Base-by-base conservation (phyloP, 2,797 vertebrate genomes). In the Enteromius anoplus region DNA sequence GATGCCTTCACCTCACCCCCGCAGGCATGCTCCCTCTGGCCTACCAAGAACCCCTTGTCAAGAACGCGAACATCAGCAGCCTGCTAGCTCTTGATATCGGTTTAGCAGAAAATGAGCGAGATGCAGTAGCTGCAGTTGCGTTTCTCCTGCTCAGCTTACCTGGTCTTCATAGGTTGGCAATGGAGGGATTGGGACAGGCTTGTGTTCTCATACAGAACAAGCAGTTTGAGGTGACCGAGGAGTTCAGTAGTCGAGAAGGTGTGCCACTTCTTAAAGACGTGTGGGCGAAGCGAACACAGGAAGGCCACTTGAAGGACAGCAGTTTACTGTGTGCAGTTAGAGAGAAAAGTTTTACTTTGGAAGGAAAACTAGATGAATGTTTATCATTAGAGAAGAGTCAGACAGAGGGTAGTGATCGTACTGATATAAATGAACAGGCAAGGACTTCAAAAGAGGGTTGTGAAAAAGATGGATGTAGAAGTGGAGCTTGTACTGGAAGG, bases 111-210 rank as follows among this genome's bases (percentile, higher is more conserved):
- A 40, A 73, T 2, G 65, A 88, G 0, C 40, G 51, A 0, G 87
- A 93, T 26, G 0, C 53, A 5, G 85, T 19, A 0, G 80, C 79
- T 0, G 90, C 88, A 0, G 85, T 94, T 21, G 93, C 93, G 29
- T 95, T 94, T 77, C 89, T 97, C 21, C 92, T 97, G 78, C 93
- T 97, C 69, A 88, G 93, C 1, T 85, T 97, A 85, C 93, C 95
- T 0, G 1, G 2, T 53, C 88, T 97, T 79, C 88, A 93, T 84
- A 92, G 90, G 58, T 85, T 96, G 78, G 93, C 92, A 0, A 68
- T 96, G 53, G 12, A 92, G 0, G 87, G 90, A 0, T 75, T 95
- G 5, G 85, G 84, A 0, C 88, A 93, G 0, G 95, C 96, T 7
- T 94, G 95, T 12, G 3, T 5, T 11, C 89, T 96, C 60, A 88